A percentile compares a stretch with the other conserved stretches of the same genome.
phyloP scores from a whole-genome alignment of 2,113 vertebrate genomes.

The Globicephala melas region DNA sequence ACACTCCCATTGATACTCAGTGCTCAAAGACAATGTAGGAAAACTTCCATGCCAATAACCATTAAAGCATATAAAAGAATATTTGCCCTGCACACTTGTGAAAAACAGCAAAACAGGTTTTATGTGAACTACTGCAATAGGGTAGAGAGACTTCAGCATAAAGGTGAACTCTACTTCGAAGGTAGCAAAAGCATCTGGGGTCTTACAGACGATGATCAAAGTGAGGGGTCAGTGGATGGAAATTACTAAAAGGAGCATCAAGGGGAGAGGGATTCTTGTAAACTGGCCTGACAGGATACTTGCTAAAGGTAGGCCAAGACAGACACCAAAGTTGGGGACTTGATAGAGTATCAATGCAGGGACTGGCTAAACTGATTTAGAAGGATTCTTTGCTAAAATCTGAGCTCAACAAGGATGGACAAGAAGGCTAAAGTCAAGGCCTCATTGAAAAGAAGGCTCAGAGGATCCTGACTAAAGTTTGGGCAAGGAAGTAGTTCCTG shows the following conservation, averaged over 20 bases:
- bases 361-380: neutral
- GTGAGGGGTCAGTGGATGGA: neutral
- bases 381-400: neutral
- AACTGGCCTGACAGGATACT: neutral
- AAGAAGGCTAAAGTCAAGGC: too few relatives aligned
- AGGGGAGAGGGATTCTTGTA: too few relatives aligned
- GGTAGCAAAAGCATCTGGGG: neutral
- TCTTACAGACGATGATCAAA: neutral
- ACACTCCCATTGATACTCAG: too few relatives aligned
- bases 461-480: neutral
- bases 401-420: neutral
- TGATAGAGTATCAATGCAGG: neutral
- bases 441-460: neutral
- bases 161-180: neutral
- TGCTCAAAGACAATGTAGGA: neutral
- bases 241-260: neutral
- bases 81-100: neutral
- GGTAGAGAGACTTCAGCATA: neutral
- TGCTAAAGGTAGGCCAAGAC: neutral
- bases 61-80: neutral
- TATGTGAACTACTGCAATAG: too few relatives aligned
- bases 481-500: neutral
- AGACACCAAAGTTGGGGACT: too few relatives aligned
- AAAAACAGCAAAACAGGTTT: neutral
- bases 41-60: too few relatives aligned